A percentile compares a stretch with the other conserved stretches of the same genome.
Evolutionary conservation across 1,140 invertebrate genomes (phyloP).

Genomic region (Akabosia matsudoensis): DNA sequence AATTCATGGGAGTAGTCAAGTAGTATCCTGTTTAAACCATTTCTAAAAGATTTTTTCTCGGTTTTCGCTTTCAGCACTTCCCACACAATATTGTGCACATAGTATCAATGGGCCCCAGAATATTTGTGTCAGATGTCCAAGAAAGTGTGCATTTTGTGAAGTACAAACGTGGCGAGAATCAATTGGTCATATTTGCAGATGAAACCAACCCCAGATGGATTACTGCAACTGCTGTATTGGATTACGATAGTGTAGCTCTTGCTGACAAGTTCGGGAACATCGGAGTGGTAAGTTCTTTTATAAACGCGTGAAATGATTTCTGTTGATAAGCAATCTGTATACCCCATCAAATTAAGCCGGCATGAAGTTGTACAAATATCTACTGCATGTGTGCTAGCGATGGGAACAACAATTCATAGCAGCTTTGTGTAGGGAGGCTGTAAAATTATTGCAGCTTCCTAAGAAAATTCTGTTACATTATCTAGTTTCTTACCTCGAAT

Average conservation of each 20-base stretch:
- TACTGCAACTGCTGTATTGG: constrained; percentile 85
- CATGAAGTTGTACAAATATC: neutral
- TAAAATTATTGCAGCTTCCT: neutral
- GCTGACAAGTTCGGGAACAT: constrained; percentile 99
- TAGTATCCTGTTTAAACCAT: neutral
- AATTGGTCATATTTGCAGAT: constrained; percentile 96
- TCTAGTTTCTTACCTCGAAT: neutral
- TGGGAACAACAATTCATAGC: neutral
- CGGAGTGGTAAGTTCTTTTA: constrained; percentile 66
- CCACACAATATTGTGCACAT: constrained; percentile 92
- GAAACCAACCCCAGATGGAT: constrained; percentile 96
- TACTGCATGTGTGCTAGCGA: neutral
- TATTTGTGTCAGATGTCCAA: constrained; percentile 93
- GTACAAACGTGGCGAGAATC: constrained; percentile 94
- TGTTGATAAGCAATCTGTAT: neutral
- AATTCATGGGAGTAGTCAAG: too few species aligned
- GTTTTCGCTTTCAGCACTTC: constrained; percentile 69
- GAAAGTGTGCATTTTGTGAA: constrained; percentile 95
- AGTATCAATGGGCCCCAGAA: constrained; percentile 85
- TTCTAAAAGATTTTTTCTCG: constrained; percentile 4
- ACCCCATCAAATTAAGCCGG: constrained; percentile 5
- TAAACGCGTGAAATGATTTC: constrained; percentile 1
- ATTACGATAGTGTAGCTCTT: constrained; percentile 93
- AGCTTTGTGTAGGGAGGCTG: neutral
- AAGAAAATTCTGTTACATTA: neutral